Percentiles rank a stretch among this genome's conserved stretches.
These are phyloP conservation scores for Coryphaenoides rupestris DNA, from an alignment of 2,113 vertebrate species.

Conservation along the genomic window DNA sequence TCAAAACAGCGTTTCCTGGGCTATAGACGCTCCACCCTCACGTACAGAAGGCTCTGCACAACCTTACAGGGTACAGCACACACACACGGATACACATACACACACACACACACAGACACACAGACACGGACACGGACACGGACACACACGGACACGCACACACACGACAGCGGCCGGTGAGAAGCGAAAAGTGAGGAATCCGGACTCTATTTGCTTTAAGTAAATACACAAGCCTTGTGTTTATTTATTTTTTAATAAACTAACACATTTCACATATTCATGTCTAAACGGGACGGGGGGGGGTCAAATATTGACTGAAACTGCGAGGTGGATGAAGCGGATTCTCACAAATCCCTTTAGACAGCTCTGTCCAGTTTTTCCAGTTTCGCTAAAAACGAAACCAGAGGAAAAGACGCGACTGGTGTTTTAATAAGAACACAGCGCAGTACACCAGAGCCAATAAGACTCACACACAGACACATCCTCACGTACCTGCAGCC, in stretches of 20 bases:
- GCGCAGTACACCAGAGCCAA: too few species aligned
- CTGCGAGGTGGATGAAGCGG: too few species aligned
- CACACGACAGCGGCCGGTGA: neutral
- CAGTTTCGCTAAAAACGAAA: too few species aligned
- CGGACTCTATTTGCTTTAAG: slow-evolving; percentile 7
- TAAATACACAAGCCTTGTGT: neutral
- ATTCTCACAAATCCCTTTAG: too few species aligned
- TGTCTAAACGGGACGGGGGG: slow-evolving; percentile 2
- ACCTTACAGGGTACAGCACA: too few species aligned
- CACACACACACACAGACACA: neutral
- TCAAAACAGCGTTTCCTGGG: slow-evolving; percentile 66
- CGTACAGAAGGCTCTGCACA: slow-evolving; percentile 35
- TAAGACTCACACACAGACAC: neutral
- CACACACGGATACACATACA: neutral
- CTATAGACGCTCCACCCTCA: slow-evolving; percentile 45
- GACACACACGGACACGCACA: too few species aligned
- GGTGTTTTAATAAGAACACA: too few species aligned
- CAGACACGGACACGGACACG: neutral
- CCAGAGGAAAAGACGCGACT: too few species aligned
- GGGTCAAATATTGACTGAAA: slow-evolving; percentile 9
- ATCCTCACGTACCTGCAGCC: neutral
- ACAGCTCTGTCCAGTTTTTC: too few species aligned
- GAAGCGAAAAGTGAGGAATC: neutral
- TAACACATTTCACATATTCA: neutral
- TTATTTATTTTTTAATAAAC: neutral